Percentiles rank a stretch among this genome's conserved stretches.
Conservation (phyloP, 1,140 invertebrate genomes). For the Melipona quadrifasciata region DNA sequence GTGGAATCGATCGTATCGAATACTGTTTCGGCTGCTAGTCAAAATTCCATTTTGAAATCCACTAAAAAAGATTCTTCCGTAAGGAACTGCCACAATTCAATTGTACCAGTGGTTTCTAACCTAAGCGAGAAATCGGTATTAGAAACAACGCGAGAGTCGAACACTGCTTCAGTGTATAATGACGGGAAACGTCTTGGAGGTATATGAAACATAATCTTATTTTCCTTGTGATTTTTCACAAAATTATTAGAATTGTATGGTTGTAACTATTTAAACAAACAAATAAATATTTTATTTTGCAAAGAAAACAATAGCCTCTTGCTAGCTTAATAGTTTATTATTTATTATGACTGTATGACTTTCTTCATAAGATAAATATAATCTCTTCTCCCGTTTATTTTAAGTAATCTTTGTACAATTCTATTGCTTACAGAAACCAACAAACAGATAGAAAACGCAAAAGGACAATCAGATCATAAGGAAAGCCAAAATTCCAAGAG, state of each 20-base stretch:
- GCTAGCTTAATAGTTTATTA: neutral
- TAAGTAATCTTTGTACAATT: neutral
- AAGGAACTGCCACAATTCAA: conserved; percentile 1
- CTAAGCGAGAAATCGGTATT: conserved; percentile 48
- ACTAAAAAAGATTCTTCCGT: conserved; percentile 7
- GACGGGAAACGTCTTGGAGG: conserved; percentile 41
- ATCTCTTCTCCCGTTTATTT: neutral
- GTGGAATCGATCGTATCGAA: conserved; percentile 8
- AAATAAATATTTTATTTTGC: neutral
- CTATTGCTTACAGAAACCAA: conserved; percentile 38
- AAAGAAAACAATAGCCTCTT: neutral
- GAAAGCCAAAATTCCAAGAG: conserved; percentile 42
- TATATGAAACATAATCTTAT: neutral
- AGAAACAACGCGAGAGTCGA: conserved; percentile 36
- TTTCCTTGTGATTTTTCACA: neutral
- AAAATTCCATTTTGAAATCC: conserved; percentile 15
- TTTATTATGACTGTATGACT: neutral
- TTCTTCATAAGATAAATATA: neutral
- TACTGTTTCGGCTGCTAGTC: neutral
- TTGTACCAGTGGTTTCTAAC: conserved; percentile 56
- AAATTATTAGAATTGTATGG: neutral
- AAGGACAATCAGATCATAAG: conserved; percentile 26
- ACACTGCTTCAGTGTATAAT: conserved; percentile 17
- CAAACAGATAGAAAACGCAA: conserved; percentile 21
- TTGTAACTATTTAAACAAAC: neutral